Evolutionary conservation across 2,113 vertebrate genomes (phyloP), one percentile per base, ranked within the genome.

Genomic region (Hippocampus comes): DNA sequence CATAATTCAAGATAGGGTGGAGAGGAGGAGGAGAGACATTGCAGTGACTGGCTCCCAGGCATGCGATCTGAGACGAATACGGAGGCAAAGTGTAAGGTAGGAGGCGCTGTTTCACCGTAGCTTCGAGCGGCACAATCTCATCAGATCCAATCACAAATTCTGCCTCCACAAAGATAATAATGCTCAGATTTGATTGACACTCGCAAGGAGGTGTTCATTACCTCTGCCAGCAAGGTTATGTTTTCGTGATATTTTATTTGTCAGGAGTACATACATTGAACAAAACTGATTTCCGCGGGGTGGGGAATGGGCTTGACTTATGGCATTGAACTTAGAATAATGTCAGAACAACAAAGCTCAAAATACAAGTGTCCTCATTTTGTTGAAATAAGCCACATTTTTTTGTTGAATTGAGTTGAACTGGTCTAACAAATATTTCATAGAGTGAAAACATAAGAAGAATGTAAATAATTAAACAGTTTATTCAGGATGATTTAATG

Each of bases 11-110:
- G 67, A 34, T 9, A 72, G 49, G 38, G 21, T 30, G 25, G 20
- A 34, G 43, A 63, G 18, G 43, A 42, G 60, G 56, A 46, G 70
- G 77, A 78, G 76, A 78, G 56, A 21, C 34, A 5, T 4, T 4
- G 55, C 41, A 71, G 77, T 25, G 76, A 67, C 71, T 72, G 55
- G 27, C 81, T 80, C 20, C 0, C 18, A 72, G 73, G 79, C 61
- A 61, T 57, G 64, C 14, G 56, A 75, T 49, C 48, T 38, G 30
- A 38, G n/a, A 59, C 23, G 42, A 46, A 43, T 38, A 21, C 38
- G 9, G 9, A 41, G 41, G 63, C 5, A 7, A 8, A 27, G 23
- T 9, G 41, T 17, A 3, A 48, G 64, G 42, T 27, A 66, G 64
- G 41, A 48, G 64, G 64, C 64, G 64, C 70, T 71, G 57, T 74